Base-by-base conservation (phyloP, 2,797 vertebrate genomes). In the Mus spretus region DNA sequence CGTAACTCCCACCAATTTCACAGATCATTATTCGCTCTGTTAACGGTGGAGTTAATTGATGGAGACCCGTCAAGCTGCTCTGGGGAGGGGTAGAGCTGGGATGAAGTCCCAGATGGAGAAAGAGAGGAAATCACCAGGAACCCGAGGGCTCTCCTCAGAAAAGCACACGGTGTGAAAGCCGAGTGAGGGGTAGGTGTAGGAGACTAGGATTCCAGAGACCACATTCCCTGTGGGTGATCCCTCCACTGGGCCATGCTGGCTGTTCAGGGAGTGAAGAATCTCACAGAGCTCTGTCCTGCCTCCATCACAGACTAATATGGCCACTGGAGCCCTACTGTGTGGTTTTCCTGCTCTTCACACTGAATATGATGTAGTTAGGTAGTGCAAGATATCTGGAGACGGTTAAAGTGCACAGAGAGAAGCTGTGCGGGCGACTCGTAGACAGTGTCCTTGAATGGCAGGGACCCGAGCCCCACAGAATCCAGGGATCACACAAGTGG, bases 1-100 rank as follows among this genome's bases (percentile, higher is more conserved):
- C 90, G 57, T 90, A 95, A 98, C 96, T 98, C 98, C 95, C 89
- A 80, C 95, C 98, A 97, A 97, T 98, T 98, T 97, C 97, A 93
- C 97, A 97, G 97, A 97, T 96, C 90, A 91, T 97, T 97, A 97
- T 98, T 97, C 97, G 94, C 96, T 95, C 77, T 94, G 96, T 97
- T 97, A 98, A 90, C 13, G 85, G 98, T 95, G 96, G 98, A 96
- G 95, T 34, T 95, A 96, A 98, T 97, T 97, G 97, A 96, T 96
- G 47, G 97, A 84, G 96, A 96, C 81, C 94, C 13, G 31, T 85
- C 94, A 90, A 74, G 96, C 94, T 0, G 1, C 87, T 97, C 97
- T 97, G 94, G 75, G 89, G 98, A 84, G 92, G 95, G 72, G 31
- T 22, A 94, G 37, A 47, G 47, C 91, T 93, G 91, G 95, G 97